These are phyloP conservation scores for Colostygia pectinataria DNA, from an alignment of 2,888 invertebrate species.

Conservation along the genomic window DNA sequence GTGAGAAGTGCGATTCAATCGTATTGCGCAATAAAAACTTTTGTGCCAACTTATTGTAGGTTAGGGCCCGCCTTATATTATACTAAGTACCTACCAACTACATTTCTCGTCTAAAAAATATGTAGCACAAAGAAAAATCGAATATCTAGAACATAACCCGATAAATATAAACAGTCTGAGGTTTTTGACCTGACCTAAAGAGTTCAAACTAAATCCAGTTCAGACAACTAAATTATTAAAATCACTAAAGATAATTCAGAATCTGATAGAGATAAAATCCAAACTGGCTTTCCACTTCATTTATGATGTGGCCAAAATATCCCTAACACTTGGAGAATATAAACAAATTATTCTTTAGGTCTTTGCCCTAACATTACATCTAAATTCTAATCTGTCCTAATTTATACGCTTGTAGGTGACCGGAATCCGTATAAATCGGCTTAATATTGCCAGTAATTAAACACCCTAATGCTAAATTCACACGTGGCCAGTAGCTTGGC, in stretches of 20 bases:
- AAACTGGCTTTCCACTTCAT: background rate
- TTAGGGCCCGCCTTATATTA: no score
- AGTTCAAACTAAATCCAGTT: background rate
- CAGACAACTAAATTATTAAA: background rate
- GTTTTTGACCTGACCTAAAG: background rate
- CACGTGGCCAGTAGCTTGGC: slow-evolving; percentile 13
- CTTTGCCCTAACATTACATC: background rate
- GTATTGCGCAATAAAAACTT: no score
- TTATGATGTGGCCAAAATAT: no score
- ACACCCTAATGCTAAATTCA: slow-evolving; percentile 8
- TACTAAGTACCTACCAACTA: no score
- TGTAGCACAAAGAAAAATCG: background rate
- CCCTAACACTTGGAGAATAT: no score
- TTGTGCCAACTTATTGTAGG: no score
- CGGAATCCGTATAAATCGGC: slow-evolving; percentile 17
- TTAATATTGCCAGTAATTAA: slow-evolving; percentile 17
- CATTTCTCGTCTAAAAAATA: no score
- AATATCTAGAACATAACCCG: background rate
- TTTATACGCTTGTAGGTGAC: slow-evolving; percentile 8
- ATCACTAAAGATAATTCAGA: slow-evolving; percentile 3
- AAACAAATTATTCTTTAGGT: no score
- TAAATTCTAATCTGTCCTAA: slow-evolving; percentile 9
- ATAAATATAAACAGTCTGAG: background rate
- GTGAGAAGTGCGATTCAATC: no score
- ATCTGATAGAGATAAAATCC: background rate